Conservation (phyloP, 2,113 vertebrate species). For the Cyphomyrus plagiostoma region DNA sequence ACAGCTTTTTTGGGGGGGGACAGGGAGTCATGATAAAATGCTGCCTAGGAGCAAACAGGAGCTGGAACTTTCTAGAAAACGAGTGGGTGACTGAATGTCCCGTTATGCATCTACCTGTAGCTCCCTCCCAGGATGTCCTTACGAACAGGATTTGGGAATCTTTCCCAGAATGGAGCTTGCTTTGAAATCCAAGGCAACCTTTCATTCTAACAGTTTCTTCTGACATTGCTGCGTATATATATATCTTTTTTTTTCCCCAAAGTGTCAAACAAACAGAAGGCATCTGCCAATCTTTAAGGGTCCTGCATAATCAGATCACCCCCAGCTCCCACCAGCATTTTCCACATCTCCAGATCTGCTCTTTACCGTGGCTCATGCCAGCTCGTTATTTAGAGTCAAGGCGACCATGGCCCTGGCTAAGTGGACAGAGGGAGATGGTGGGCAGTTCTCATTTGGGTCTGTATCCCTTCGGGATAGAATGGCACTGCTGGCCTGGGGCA, state of each 20-base stretch:
- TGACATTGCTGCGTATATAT: background rate
- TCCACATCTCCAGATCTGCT: background rate
- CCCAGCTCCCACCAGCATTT: background rate
- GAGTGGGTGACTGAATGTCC: background rate
- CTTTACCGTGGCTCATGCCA: background rate
- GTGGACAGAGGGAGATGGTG: background rate
- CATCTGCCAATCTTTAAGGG: background rate
- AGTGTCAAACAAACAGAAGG: background rate
- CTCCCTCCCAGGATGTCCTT: background rate
- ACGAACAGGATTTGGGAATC: background rate
- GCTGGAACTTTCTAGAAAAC: background rate
- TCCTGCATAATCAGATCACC: background rate
- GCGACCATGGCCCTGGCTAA: background rate
- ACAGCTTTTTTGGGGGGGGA: background rate
- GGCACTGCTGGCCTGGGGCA: background rate
- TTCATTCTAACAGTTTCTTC: background rate
- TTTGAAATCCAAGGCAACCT: background rate
- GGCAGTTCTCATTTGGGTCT: background rate
- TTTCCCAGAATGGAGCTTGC: background rate
- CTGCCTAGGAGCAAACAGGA: background rate
- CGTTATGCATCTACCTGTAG: background rate
- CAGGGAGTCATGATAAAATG: background rate
- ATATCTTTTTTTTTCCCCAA: background rate
- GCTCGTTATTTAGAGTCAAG: constrained; percentile 1
- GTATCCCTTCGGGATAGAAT: background rate